Evolutionary conservation across 2,888 invertebrate genomes (phyloP).

Genomic region (Drosophila siamana): DNA sequence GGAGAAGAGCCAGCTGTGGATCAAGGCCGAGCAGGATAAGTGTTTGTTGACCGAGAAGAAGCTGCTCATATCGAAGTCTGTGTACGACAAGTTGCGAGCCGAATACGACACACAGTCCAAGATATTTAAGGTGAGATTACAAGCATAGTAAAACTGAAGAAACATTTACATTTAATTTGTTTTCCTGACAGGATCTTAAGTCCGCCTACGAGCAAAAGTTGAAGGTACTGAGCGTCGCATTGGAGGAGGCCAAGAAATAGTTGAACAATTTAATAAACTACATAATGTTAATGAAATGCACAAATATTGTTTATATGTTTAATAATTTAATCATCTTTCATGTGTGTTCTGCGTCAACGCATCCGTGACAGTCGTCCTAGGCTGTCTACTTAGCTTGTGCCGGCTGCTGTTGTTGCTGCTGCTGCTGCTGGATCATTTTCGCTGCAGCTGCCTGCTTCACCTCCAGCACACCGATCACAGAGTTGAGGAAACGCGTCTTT

Average conservation of each 20-base stretch:
- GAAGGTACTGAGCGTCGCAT: conserved; percentile 73
- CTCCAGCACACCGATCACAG: conserved; percentile 91
- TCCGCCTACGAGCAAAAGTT: conserved; percentile 90
- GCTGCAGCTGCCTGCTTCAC: conserved; percentile 86
- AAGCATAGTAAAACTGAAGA: not conserved
- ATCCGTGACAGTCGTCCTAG: conserved; percentile 10
- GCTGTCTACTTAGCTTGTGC: conserved; percentile 49
- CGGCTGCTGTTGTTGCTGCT: conserved; percentile 41
- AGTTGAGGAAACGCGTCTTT: conserved; percentile 92
- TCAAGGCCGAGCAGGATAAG: conserved; percentile 90
- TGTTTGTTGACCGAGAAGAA: conserved; percentile 89
- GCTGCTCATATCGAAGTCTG: conserved; percentile 89
- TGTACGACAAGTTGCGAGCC: conserved; percentile 91
- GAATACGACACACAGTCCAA: conserved; percentile 92
- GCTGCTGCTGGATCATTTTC: conserved; percentile 79
- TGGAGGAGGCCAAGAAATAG: conserved; percentile 78
- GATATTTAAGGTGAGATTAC: conserved; percentile 87
- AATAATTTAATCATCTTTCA: conserved; percentile 71
- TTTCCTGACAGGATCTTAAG: conserved; percentile 87
- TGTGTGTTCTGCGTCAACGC: conserved; percentile 32
- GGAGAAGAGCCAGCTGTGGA: conserved; percentile 88
- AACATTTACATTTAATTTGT: not conserved
- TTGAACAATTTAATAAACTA: conserved; percentile 73
- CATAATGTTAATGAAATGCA: conserved; percentile 70
- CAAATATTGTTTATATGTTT: conserved; percentile 63